Percentiles rank a stretch among this genome's conserved stretches.
These are phyloP conservation scores for Herpetotheres cachinnans DNA, from an alignment of 2,113 vertebrate species.

Conservation along the genomic window DNA sequence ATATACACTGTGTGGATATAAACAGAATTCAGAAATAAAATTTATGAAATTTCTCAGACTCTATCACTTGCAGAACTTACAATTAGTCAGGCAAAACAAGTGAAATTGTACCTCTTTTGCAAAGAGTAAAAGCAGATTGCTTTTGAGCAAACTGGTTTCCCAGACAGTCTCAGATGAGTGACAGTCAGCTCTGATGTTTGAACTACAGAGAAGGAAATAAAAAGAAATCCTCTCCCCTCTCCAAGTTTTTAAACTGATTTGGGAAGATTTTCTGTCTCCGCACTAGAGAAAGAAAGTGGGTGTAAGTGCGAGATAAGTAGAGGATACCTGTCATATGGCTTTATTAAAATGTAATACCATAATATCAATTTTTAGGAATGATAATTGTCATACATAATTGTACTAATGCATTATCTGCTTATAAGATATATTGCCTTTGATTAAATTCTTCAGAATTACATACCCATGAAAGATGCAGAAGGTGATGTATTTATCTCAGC, in stretches of 20 bases:
- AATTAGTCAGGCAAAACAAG: not conserved
- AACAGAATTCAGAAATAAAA: not conserved
- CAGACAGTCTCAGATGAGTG: not conserved
- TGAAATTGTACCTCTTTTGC: not conserved
- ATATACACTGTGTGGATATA: not conserved
- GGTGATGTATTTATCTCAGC: not conserved
- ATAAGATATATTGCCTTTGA: not conserved
- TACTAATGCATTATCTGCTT: not conserved
- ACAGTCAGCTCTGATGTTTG: not conserved
- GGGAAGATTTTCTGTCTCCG: not conserved
- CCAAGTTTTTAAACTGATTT: not conserved
- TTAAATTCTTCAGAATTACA: not conserved
- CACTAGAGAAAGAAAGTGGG: not conserved
- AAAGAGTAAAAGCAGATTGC: not conserved
- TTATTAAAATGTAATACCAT: not conserved
- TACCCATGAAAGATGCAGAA: not conserved
- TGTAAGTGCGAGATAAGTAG: not conserved
- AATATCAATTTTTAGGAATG: not conserved
- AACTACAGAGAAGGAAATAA: not conserved
- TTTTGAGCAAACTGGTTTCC: not conserved
- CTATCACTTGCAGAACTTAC: not conserved
- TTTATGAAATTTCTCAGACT: not conserved
- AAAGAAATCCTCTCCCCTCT: not conserved
- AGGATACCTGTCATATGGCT: not conserved
- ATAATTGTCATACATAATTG: not conserved